These are phyloP conservation scores for Azemiops feae DNA, from an alignment of 2,113 vertebrate genomes.

Conservation along the genomic window DNA sequence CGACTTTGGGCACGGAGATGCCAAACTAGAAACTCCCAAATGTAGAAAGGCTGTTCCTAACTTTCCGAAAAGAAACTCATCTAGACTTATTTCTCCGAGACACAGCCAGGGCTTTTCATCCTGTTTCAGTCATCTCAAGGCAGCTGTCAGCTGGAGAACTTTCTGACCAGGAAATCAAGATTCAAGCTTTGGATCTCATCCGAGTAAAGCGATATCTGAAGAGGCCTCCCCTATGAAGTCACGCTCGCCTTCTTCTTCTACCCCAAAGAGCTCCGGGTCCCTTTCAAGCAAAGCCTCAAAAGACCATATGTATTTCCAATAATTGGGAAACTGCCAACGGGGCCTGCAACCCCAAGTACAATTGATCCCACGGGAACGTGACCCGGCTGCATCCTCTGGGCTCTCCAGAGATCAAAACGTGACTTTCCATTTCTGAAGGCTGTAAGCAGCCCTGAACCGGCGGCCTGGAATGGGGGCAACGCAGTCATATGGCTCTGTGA, in stretches of 20 bases:
- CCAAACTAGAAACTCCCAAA: background rate
- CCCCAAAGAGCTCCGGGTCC: background rate
- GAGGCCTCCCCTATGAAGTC: background rate
- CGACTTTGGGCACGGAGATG: no score
- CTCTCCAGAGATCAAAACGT: conserved; percentile 1
- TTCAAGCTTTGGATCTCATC: background rate
- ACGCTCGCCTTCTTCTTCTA: background rate
- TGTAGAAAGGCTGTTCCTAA: background rate
- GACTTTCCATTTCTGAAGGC: background rate
- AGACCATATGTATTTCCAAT: background rate
- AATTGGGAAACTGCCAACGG: conserved; percentile 20
- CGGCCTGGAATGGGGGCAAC: background rate
- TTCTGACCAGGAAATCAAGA: background rate
- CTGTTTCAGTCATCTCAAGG: background rate
- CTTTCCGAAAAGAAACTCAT: background rate
- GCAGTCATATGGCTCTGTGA: background rate
- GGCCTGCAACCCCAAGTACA: background rate
- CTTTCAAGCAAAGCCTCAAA: background rate
- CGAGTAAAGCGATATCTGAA: background rate
- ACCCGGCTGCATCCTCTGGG: background rate
- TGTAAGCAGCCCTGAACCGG: background rate
- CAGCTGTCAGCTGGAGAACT: background rate
- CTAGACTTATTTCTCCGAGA: background rate
- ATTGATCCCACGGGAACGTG: background rate
- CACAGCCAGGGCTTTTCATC: background rate